phyloP scores from a whole-genome alignment of 2,888 invertebrate species.

The Augiades crinisus region DNA sequence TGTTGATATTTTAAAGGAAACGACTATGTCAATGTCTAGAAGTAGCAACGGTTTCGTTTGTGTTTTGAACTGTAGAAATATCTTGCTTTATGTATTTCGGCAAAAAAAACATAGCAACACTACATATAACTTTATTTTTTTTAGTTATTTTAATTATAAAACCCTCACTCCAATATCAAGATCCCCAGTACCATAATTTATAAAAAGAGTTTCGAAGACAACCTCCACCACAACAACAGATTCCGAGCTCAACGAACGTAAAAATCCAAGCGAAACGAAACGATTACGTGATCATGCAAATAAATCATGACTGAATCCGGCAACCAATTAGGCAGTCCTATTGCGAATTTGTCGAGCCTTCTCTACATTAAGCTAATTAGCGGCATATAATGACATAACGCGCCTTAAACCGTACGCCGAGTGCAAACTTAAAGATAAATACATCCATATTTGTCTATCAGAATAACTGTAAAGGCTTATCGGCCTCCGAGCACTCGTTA shows the following conservation, averaged over 20 bases:
- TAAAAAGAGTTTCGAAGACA: too few relatives aligned
- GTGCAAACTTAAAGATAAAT: slow-evolving; percentile 75
- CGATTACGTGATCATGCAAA: slow-evolving; percentile 10
- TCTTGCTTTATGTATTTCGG: too few relatives aligned
- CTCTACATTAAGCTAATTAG: slow-evolving; percentile 55
- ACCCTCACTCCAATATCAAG: too few relatives aligned
- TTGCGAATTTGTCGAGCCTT: slow-evolving; percentile 53
- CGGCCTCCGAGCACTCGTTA: slow-evolving; percentile 69
- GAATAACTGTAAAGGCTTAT: slow-evolving; percentile 72
- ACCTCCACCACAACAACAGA: background rate
- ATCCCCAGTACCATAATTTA: too few relatives aligned
- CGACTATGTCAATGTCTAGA: too few relatives aligned
- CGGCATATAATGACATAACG: slow-evolving; percentile 58
- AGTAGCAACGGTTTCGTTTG: too few relatives aligned
- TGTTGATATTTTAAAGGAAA: too few relatives aligned
- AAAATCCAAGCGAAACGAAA: background rate
- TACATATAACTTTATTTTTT: too few relatives aligned
- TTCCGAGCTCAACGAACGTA: too few relatives aligned
- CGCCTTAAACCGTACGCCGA: slow-evolving; percentile 48
- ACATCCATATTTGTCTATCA: slow-evolving; percentile 80
- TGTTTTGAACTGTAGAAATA: too few relatives aligned
- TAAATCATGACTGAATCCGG: slow-evolving; percentile 24
- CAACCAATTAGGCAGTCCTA: slow-evolving; percentile 33
- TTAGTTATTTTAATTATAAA: too few relatives aligned
- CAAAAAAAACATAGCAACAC: too few relatives aligned